Evolutionary conservation across 2,888 invertebrate species (phyloP).

Genomic region (Adelphocoris suturalis): DNA sequence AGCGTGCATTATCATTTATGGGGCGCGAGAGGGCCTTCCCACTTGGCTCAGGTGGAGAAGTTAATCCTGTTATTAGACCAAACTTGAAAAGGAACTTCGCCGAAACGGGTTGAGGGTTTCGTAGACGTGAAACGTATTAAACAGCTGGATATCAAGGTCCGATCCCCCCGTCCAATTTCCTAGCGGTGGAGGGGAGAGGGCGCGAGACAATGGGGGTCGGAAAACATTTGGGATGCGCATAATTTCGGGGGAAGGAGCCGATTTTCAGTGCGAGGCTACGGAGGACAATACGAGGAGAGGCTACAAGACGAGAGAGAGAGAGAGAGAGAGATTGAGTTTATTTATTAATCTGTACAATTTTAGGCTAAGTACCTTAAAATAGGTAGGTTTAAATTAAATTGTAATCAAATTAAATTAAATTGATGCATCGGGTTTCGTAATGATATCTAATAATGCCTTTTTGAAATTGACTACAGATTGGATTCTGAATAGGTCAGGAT

Average conservation of each 20-base stretch:
- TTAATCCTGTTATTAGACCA: constrained; percentile 39
- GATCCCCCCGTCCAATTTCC: background rate
- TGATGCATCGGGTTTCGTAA: too few relatives aligned
- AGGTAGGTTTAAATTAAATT: too few relatives aligned
- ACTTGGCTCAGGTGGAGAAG: background rate
- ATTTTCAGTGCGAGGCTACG: background rate
- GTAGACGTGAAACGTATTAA: background rate
- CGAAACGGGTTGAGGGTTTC: background rate
- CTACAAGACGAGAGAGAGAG: too few relatives aligned
- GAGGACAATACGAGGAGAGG: background rate
- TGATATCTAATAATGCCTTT: too few relatives aligned
- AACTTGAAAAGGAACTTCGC: background rate
- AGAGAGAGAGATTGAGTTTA: too few relatives aligned
- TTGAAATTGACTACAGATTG: too few relatives aligned
- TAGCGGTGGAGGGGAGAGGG: background rate
- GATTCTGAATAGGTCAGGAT: too few relatives aligned
- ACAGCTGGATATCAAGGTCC: background rate
- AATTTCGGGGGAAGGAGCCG: constrained; percentile 16
- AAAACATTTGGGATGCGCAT: constrained; percentile 41
- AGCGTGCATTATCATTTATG: constrained; percentile 32
- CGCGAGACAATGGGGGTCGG: constrained; percentile 10
- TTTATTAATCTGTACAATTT: too few relatives aligned
- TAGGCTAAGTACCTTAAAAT: too few relatives aligned
- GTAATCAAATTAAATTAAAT: too few relatives aligned
- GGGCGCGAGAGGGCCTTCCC: background rate